Percentiles rank a stretch among this genome's conserved stretches.
phyloP scores from a whole-genome alignment of 2,113 vertebrate genomes.

The Quiscalus mexicanus region DNA sequence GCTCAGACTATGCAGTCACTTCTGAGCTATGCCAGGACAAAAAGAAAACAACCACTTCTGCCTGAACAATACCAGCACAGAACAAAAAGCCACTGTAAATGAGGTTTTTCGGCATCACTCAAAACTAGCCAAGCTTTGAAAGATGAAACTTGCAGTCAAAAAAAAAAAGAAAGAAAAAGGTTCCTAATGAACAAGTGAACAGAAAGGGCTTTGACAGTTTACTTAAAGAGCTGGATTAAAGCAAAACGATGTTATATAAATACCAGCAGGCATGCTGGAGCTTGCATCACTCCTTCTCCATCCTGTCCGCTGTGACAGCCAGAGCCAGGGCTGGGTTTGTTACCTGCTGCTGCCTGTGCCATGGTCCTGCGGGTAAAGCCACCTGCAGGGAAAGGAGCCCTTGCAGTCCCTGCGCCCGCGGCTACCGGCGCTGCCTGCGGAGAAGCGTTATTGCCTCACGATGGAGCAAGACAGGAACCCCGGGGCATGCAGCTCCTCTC shows the following conservation, averaged over 20 bases:
- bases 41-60: constrained; percentile 55
- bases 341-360: background rate
- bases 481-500: background rate
- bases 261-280: background rate
- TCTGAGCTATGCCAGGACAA: constrained; percentile 17
- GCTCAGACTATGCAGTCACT: constrained; percentile 53
- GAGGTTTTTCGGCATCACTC: constrained; percentile 1
- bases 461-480: background rate
- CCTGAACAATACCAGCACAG: background rate
- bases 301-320: background rate
- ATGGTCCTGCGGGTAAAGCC: rapidly evolving
- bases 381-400: background rate
- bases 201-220: constrained; percentile 35
- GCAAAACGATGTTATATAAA: background rate
- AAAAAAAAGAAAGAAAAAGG: background rate
- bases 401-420: rapidly evolving
- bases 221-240: constrained; percentile 50
- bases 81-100: constrained; percentile 42
- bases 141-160: background rate
- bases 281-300: background rate
- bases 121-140: constrained; percentile 17
- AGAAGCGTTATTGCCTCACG: background rate
- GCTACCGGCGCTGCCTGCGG: rapidly evolving
- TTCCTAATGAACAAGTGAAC: constrained; percentile 4
- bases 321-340: background rate